Base-by-base conservation (phyloP, 2,888 invertebrate genomes). In the Nysson spinosus region DNA sequence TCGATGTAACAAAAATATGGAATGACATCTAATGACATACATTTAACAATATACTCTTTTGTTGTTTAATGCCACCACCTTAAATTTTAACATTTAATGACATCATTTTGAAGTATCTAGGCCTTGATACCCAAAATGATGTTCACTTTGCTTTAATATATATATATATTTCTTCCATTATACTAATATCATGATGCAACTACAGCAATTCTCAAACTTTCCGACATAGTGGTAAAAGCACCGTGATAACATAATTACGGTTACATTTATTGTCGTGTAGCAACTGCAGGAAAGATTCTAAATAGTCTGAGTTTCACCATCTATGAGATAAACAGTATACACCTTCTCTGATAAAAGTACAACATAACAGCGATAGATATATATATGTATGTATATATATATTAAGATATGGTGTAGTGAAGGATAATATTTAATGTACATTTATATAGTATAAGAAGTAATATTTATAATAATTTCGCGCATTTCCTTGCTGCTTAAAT, bases 1-100 rank as follows among this genome's bases (percentile, higher is more conserved):
- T 85, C 80, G 83, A 80, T 75, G 80, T 76, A 67, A 79, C 83
- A 83, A 82, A 84, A 83, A 68, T 17, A 80, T 83, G 85, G 83
- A 85, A 85, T 84, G 84, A 84, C 81, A 80, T 65, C 81, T 83
- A 85, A 74, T 72, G 68, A 74, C 70, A 77, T 78, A 80, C 63
- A 68, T 67, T 70, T 75, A 80, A 63, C 61, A 46, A 70, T 75
- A 69, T 63, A 75, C 57, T 62, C 71, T 78, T 51, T 46, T 30
- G 62, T 69, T 63, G 3, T 11, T 56, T 69, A 63, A 81, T 79
- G 66, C 84, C 84, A 83, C 71, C 83, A 85, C 82, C 83, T 65
- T 80, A 78, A 63, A 67, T 75, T 60, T 49, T 40, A 70, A 62
- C 57, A 62, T 63, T 49, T 51, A 57, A n/a, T n/a, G 42, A 47